Evolutionary conservation across 2,797 vertebrate genomes (phyloP), one percentile per base, ranked within the genome.

Genomic region (Sebastes reedi): DNA sequence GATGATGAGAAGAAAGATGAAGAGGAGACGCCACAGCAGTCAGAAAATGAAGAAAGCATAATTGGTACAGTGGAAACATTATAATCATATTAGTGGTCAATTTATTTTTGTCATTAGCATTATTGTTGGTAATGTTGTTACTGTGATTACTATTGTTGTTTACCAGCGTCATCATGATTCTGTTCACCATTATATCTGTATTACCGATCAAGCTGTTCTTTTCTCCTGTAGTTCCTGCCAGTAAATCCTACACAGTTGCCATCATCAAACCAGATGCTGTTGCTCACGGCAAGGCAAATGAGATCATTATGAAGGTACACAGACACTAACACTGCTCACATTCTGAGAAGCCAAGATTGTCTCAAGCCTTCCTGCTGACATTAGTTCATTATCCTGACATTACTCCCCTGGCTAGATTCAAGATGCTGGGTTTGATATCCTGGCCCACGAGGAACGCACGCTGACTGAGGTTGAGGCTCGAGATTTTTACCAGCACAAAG

Each of bases 181-280:
- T 67, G 22, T 72, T 64, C 5, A 50, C 22, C 32, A 32, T 77
- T 78, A 52, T 46, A 60, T 74, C 67, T 82, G 55, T 58, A 55
- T 71, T 62, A 56, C 27, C 56, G 30, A 74, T 69, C 67, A 67
- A n/a, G 60, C 66, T 59, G 20, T 46, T 81, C 58, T 80, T 72
- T 66, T 80, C 69, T 81, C 18, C 58, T 88, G 12, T 69, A 97
- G 97, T 95, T 65, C 92, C 96, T 76, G 86, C 87, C 59, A 93
- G 90, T 89, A 95, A 95, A 88, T 89, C 94, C 61, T 97, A 94
- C 87, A 97, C 97, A 18, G 90, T 98, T 82, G 97, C 96, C 24
- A 96, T 98, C 89, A 96, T 98, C 84, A 98, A 97, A 92, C 97
- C 97, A 60, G 97, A 98, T 12, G 97, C 95, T 7, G 96, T 97